Evolutionary conservation across 92 coral and sea anemone species (phyloP).

Genomic region (Epizoanthus scotinus): DNA sequence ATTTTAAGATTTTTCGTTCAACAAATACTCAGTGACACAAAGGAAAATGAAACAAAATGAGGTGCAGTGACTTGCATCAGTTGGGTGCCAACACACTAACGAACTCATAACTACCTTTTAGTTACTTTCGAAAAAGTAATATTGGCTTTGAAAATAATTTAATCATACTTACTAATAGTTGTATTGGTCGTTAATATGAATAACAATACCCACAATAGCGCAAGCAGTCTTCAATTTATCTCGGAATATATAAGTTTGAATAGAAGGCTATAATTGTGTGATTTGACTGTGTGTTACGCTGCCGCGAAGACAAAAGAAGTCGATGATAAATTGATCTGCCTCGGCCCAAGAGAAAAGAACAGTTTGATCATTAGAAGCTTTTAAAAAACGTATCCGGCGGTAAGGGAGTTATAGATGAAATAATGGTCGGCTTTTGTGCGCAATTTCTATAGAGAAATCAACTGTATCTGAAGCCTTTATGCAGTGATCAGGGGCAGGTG

Average conservation of each 20-base stretch:
- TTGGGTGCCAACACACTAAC: too few species aligned
- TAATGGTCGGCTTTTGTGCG: slow-evolving; percentile 22
- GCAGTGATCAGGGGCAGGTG: neutral
- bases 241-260: slow-evolving; percentile 22
- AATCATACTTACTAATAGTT: neutral
- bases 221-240: neutral
- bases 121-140: neutral
- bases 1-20: too few species aligned
- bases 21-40: too few species aligned
- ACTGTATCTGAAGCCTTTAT: neutral
- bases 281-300: slow-evolving; percentile 13
- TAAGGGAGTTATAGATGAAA: slow-evolving; percentile 29
- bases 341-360: neutral
- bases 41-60: too few species aligned
- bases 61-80: too few species aligned
- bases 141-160: slow-evolving; percentile 4
- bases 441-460: slow-evolving; percentile 17
- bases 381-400: slow-evolving; percentile 12
- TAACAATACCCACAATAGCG: slow-evolving; percentile 5
- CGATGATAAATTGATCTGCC: neutral
- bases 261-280: slow-evolving; percentile 16
- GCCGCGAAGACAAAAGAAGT: neutral
- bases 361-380: neutral
- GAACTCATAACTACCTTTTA: too few species aligned
- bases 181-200: slow-evolving; percentile 6